Base-by-base conservation (phyloP, 92 coral and sea anemone species). In the Metridium senile region DNA sequence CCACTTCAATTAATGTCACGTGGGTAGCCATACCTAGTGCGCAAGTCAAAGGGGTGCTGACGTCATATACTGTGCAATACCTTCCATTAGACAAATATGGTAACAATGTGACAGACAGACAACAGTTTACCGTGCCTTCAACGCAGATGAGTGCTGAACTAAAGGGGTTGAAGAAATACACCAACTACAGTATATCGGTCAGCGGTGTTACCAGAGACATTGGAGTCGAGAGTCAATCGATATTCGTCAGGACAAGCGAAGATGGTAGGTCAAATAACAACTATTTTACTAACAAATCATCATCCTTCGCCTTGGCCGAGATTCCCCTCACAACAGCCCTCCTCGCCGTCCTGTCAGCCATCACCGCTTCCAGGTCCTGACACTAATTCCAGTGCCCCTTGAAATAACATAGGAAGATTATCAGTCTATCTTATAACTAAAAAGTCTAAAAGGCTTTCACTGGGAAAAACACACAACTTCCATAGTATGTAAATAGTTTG, bases 31-130 rank as follows among this genome's bases (percentile, higher is more conserved):
- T 92, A 39, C 70, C 87, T 32, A 66, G 75, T 20, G 76, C 72
- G 25, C 76, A 43, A 62, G 89, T 83, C 2, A 90, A 91, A 17
- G 98, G 98, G 49, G 70, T 93, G 70, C 58, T 93, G 53, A 83
- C 78, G 28, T 84, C 81, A 70, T 93, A 93, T 71, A 65, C 76
- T 17, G 73, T 89, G 1, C 53, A 59, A 22, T 89, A 86, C 74
- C 65, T 29, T 20, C 83, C 78, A 27, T 58, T 80, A 43, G 74
- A 75, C 20, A 62, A 78, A 25, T 23, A 26, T 0, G 75, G 70
- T 17, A 72, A 75, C 29, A 28, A 56, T 11, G 78, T 86, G 20
- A 68, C 54, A 23, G 74, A 23, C 20, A 66, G 52, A 17, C 1
- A 19, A 46, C 0, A 59, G 29, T 68, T 69, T 45, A 81, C 72